Conservation (phyloP, 2,113 vertebrate genomes). For the Protobothrops flavoviridis region DNA sequence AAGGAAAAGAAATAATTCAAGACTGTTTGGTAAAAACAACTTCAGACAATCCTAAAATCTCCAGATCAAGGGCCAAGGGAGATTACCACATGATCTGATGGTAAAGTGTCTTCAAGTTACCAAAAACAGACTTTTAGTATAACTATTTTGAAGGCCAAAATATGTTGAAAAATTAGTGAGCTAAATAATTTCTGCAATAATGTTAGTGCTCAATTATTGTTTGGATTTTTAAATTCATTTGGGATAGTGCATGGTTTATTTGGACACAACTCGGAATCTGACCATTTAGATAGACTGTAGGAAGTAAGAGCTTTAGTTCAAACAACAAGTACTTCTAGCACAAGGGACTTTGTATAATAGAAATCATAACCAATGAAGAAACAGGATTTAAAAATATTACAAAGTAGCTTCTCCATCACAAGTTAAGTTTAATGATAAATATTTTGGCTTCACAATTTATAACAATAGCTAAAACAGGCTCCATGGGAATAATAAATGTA, state of each 20-base stretch:
- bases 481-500: background rate
- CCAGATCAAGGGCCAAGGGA: background rate
- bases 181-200: background rate
- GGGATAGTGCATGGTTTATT: conserved; percentile 36
- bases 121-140: background rate
- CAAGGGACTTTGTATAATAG: conserved; percentile 69
- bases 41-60: background rate
- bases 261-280: conserved; percentile 19
- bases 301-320: conserved; percentile 32
- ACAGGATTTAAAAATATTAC: conserved; percentile 50
- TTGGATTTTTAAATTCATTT: background rate
- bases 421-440: background rate
- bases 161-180: background rate
- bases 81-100: background rate
- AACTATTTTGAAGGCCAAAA: background rate
- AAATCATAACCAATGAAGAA: conserved; percentile 56
- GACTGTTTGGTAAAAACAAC: background rate
- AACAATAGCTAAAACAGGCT: background rate
- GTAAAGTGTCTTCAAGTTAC: background rate
- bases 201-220: background rate
- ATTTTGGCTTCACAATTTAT: background rate
- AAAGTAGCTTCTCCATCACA: conserved; percentile 5
- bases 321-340: conserved; percentile 68
- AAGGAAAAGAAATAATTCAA: background rate
- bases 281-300: conserved; percentile 13